Conservation (phyloP, 1,140 invertebrate genomes). For the Carposina sasakii region DNA sequence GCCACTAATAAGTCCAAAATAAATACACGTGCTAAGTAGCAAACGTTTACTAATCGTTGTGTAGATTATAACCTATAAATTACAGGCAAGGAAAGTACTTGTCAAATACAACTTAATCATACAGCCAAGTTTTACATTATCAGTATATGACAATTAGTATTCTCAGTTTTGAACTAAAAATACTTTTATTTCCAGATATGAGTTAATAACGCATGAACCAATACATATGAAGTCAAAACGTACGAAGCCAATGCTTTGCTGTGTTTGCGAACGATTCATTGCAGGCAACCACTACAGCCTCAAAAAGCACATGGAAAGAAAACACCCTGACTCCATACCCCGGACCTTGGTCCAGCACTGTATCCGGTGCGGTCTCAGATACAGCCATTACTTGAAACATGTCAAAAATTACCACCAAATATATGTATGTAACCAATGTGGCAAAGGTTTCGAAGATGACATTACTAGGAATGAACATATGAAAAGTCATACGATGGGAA, state of each 20-base stretch:
- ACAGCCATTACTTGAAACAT: neutral
- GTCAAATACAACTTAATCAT: no score
- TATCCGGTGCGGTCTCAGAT: neutral
- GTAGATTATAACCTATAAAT: no score
- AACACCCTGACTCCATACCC: neutral
- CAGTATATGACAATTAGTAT: no score
- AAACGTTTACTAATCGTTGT: no score
- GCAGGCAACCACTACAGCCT: neutral
- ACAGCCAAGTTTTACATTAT: no score
- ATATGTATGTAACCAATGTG: neutral
- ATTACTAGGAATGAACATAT: no score
- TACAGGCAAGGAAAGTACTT: no score
- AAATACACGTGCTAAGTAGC: no score
- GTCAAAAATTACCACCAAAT: neutral
- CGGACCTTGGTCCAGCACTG: neutral
- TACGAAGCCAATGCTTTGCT: neutral
- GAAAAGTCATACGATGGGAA: no score
- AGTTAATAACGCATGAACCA: no score
- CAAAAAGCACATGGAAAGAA: neutral
- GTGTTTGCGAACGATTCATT: neutral
- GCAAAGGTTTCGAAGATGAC: neutral
- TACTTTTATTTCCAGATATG: no score
- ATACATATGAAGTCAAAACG: neutral
- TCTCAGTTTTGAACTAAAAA: no score
- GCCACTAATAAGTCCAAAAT: conserved; percentile 14